Conservation (phyloP, 2,888 invertebrate genomes). For the Hemicrepidius hirtus region DNA sequence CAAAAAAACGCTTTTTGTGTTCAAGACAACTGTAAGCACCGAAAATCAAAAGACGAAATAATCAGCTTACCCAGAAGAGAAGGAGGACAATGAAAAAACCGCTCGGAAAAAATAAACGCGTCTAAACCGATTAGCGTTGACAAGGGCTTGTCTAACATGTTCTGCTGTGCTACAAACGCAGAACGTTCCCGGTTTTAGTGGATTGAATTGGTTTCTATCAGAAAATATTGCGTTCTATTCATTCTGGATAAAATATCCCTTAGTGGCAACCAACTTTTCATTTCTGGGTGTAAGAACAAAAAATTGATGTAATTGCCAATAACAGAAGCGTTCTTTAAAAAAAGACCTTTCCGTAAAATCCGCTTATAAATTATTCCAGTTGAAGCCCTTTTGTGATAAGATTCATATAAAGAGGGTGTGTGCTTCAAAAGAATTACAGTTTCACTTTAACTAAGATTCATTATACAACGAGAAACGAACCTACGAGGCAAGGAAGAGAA, state of each 20-base stretch:
- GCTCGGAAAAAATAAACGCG: conserved; percentile 5
- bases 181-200: neutral
- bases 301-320: too few relatives aligned
- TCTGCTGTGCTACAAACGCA: conserved; percentile 4
- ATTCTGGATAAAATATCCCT: neutral
- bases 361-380: neutral
- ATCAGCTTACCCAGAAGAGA: neutral
- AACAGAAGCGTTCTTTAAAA: neutral
- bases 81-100: conserved; percentile 3
- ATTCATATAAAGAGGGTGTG: neutral
- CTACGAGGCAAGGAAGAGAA: too few relatives aligned
- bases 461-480: too few relatives aligned
- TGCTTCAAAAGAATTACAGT: too few relatives aligned
- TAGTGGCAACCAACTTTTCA: too few relatives aligned
- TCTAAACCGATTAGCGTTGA: conserved; percentile 14
- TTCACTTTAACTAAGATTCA: too few relatives aligned
- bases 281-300: too few relatives aligned
- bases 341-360: neutral
- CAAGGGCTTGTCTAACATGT: conserved; percentile 3
- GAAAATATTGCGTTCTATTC: conserved; percentile 6
- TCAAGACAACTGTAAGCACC: neutral
- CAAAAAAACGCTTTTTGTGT: neutral
- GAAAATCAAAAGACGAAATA: conserved; percentile 11
- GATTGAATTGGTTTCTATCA: conserved; percentile 3
- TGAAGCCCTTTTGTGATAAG: conserved; percentile 12